phyloP scores from a whole-genome alignment of 2,888 invertebrate species.

The Sarcophaga subvicina region DNA sequence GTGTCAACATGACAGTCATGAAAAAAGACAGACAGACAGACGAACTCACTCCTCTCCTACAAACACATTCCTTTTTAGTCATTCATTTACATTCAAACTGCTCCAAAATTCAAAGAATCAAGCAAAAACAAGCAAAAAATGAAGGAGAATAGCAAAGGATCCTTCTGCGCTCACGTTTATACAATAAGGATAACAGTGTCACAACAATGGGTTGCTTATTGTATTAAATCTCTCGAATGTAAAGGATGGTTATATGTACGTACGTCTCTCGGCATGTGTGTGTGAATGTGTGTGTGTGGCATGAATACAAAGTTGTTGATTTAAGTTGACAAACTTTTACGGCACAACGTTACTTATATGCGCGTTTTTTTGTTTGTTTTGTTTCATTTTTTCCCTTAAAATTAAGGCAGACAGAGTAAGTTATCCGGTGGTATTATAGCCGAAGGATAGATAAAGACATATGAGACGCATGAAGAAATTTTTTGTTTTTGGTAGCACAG shows the following conservation, averaged over 20 bases:
- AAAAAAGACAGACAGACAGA: not conserved
- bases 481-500: no score
- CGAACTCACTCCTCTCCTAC: not conserved
- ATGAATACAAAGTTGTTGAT: conserved; percentile 62
- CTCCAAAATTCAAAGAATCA: not conserved
- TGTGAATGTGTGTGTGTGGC: not conserved
- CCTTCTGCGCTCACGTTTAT: conserved; percentile 17
- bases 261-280: not conserved
- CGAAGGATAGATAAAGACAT: no score
- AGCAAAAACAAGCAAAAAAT: conserved; percentile 17
- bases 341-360: no score
- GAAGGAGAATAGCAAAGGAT: not conserved
- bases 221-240: conserved; percentile 49
- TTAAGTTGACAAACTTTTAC: conserved; percentile 40
- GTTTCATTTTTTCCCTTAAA: no score
- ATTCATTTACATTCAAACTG: conserved; percentile 44
- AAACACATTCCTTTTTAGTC: conserved; percentile 24
- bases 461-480: no score
- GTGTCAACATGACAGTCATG: conserved; percentile 44
- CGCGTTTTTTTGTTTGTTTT: no score
- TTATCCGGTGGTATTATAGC: no score
- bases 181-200: conserved; percentile 43
- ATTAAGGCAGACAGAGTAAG: no score
- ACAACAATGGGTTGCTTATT: conserved; percentile 52
- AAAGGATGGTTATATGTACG: conserved; percentile 19